Base-by-base conservation (phyloP, 2,888 invertebrate species). In the Terebella lapidaria region DNA sequence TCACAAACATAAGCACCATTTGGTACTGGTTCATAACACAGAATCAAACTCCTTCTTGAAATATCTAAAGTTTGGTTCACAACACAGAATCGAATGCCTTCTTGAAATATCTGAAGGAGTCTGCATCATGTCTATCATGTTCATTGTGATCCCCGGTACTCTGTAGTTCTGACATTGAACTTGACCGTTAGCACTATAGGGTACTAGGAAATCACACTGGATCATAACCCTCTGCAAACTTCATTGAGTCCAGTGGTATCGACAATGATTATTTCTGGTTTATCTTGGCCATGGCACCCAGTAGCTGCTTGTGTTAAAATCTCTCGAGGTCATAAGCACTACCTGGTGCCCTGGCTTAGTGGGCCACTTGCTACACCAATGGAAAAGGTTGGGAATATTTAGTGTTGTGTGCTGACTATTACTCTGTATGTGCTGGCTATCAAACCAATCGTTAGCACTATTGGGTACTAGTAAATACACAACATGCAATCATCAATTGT, bases 1-100 rank as follows among this genome's bases (percentile, higher is more conserved):
- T 15, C 10, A 10, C 22, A 51, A 25, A 25, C 61, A 62, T 60
- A 64, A 64, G 64, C 64, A 64, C 64, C 61, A 61, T 52, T 28
- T 56, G 64, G 64, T 64, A 64, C 64, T 64, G 64, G 61, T 61
- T 30, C 49, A 18, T 54, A 30, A 18, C 27, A 28, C 42, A 35
- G 10, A 10, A n/a, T 35, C 10, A 35, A 35, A 35, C n/a, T n/a
- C 42, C 10, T 35, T 35, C 42, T 35, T 35, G 42, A 15, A n/a
- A n/a, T 35, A 35, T 35, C n/a, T 35, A 15, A 35, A n/a, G n/a
- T n/a, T n/a, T 64, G 64, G 61, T 61, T 30, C 49, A 18, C 30
- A 30, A 18, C 27, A 28, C 42, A 35, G 10, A 10, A n/a, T 35
- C 10, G n/a, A 35, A 35, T 35, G 10, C 42, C 10, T 35, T 35